These are phyloP conservation scores for Aegotheles bennettii DNA, from an alignment of 2,113 vertebrate species.

Conservation along the genomic window DNA sequence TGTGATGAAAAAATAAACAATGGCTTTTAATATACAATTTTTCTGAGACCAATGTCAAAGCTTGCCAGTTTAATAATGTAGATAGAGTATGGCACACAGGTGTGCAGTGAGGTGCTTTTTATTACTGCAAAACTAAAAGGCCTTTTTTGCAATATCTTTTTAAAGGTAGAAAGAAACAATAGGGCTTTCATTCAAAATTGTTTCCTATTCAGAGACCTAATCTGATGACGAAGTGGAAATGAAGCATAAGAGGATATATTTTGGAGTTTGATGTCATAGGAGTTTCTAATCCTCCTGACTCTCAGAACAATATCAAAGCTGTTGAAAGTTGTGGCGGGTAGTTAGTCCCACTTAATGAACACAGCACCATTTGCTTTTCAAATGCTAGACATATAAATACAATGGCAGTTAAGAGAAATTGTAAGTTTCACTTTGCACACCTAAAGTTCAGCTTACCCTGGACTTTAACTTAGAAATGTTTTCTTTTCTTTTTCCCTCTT, in stretches of 20 bases:
- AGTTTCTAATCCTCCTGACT: not conserved
- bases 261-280: not conserved
- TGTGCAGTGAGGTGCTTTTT: not conserved
- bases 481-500: not conserved
- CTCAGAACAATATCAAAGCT: not conserved
- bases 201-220: not conserved
- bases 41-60: not conserved
- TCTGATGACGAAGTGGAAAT: not conserved
- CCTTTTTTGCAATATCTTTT: not conserved
- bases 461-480: not conserved
- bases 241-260: not conserved
- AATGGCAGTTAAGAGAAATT: not conserved
- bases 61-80: not conserved
- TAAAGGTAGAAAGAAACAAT: not conserved
- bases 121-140: not conserved
- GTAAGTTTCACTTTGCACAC: not conserved
- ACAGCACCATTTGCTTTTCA: not conserved
- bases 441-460: not conserved
- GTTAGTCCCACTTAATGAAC: constrained; percentile 21
- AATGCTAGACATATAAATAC: not conserved
- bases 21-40: not conserved
- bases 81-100: not conserved
- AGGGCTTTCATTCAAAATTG: not conserved
- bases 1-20: not conserved
- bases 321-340: constrained; percentile 20